These are phyloP conservation scores for Gobius niger DNA, from an alignment of 2,113 vertebrate genomes.

Conservation along the genomic window DNA sequence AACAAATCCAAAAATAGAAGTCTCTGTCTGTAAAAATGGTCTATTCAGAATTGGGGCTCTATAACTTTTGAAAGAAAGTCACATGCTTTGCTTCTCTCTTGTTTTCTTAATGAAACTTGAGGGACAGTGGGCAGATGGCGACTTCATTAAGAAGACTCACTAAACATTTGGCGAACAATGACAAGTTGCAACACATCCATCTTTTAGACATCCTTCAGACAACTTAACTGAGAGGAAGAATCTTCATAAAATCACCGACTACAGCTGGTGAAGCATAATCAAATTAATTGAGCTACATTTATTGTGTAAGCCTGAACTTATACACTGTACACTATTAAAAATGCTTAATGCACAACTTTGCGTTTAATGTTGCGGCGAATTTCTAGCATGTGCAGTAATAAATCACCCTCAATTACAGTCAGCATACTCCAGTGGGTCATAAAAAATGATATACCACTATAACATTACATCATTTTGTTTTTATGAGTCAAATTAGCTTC, in stretches of 20 bases:
- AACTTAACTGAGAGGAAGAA: neutral
- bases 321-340: neutral
- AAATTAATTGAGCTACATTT: neutral
- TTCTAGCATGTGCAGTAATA: neutral
- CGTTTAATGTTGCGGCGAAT: neutral
- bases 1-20: too few species aligned
- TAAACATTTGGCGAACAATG: neutral
- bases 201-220: neutral
- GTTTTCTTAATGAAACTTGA: neutral
- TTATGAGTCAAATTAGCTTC: too few species aligned
- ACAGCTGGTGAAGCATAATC: neutral
- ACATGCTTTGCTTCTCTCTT: too few species aligned
- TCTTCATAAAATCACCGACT: neutral
- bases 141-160: neutral
- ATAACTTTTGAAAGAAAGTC: too few species aligned
- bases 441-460: neutral
- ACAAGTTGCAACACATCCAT: neutral
- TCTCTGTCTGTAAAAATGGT: too few species aligned
- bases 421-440: neutral
- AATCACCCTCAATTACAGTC: constrained; percentile 15
- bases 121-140: neutral
- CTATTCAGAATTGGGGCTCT: too few species aligned
- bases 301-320: neutral
- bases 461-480: too few species aligned
- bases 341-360: neutral